Base-by-base conservation (phyloP, 1,140 invertebrate genomes). In the Littorina saxatilis region DNA sequence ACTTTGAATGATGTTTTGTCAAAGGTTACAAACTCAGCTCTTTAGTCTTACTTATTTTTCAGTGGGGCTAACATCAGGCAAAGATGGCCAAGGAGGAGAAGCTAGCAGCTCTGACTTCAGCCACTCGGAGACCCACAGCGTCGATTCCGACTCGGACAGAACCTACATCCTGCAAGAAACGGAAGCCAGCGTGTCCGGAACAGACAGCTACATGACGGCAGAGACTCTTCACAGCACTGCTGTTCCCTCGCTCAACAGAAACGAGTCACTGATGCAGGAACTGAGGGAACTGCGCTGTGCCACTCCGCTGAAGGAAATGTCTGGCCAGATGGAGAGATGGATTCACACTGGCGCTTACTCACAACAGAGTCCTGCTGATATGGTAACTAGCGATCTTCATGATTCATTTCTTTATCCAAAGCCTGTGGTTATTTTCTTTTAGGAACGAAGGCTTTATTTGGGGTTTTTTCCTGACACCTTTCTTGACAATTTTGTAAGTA, bases 111-210 rank as follows among this genome's bases (percentile, higher is more conserved):
- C 74, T 37, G 43, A 15, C 32, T n/a, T n/a, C n/a, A 81, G 72
- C 58, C n/a, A 20, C 13, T 61, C 50, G 17, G 75, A 78, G n/a
- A 50, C 77, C 4, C 27, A 58, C 27, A 39, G 47, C 17, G 40
- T 47, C 29, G 74, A 63, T 11, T 79, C 66, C 32, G 81, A 84
- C 17, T 83, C 81, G 0, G 85, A 86, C 80, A 50, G 81, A 43
- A 86, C 85, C 4, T 86, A 81, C 77, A 82, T 82, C 23, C 27
- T 80, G 50, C 73, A 72, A 35, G 76, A 81, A 40, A 43, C 52
- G 23, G 61, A 50, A 11, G 52, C 29, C 68, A 81, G 29, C 32
- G 58, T 68, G 0, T 35, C 77, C 9, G 77, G 79, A 7, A 29
- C 58, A 32, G 80, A 84, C 73, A 84, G 82, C 43, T 81, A 70